Evolutionary conservation across 2,888 invertebrate species (phyloP).

Genomic region (Leptogaster cylindrica): DNA sequence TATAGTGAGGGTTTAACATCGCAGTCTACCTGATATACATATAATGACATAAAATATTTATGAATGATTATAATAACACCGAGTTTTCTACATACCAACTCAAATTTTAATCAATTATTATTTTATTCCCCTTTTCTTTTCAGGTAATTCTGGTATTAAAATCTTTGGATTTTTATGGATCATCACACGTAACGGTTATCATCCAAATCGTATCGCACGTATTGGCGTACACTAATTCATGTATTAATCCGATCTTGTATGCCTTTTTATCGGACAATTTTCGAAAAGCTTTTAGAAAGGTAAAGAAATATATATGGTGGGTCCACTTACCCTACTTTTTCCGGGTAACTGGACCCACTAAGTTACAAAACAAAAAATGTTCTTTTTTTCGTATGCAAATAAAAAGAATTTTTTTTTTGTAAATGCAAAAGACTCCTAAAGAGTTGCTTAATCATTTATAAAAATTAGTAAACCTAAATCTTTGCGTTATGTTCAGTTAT

Average conservation of each 20-base stretch:
- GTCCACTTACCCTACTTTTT: too few relatives aligned
- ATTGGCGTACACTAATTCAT: constrained; percentile 91
- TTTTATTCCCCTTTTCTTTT: constrained; percentile 52
- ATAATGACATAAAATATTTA: too few relatives aligned
- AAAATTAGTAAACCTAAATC: too few relatives aligned
- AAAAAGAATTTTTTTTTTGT: too few relatives aligned
- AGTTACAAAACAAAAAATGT: too few relatives aligned
- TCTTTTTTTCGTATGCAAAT: too few relatives aligned
- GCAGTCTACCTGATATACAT: too few relatives aligned
- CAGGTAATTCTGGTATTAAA: constrained; percentile 83
- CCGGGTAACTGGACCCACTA: too few relatives aligned
- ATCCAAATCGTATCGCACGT: constrained; percentile 81
- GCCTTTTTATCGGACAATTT: constrained; percentile 95
- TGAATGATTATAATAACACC: neutral
- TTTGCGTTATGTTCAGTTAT: too few relatives aligned
- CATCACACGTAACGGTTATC: constrained; percentile 73
- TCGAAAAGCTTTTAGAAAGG: constrained; percentile 83
- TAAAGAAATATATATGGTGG: constrained; percentile 51
- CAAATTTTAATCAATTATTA: neutral
- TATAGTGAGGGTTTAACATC: too few relatives aligned
- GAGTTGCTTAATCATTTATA: too few relatives aligned
- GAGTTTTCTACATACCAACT: neutral
- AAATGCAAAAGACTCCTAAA: too few relatives aligned
- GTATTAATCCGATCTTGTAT: constrained; percentile 93
- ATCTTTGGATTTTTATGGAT: constrained; percentile 74